Evolutionary conservation across 2,888 invertebrate genomes (phyloP).

Genomic region (Fragum fragum): DNA sequence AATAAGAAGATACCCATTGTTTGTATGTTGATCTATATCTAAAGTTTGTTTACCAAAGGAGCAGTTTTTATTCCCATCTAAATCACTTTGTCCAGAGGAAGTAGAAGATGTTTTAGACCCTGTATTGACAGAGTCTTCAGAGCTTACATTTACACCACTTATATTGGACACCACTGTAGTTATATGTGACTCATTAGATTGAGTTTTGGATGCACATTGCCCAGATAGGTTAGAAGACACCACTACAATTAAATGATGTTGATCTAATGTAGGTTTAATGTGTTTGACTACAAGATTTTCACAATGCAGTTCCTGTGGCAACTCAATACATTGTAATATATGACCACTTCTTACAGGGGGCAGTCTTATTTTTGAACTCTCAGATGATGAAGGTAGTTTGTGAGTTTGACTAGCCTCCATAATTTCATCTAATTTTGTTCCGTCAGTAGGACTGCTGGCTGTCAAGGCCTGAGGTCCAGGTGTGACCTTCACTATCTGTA

Average conservation of each 20-base stretch:
- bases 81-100: constrained; percentile 20
- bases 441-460: constrained; percentile 61
- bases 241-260: constrained; percentile 89
- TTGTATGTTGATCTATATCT: constrained; percentile 12
- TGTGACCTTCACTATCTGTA: constrained; percentile 82
- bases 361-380: constrained; percentile 59
- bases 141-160: constrained; percentile 7
- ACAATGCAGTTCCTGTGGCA: constrained; percentile 76
- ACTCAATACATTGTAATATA: constrained; percentile 83
- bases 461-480: constrained; percentile 71
- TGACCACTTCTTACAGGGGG: constrained; percentile 66
- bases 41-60: constrained; percentile 40
- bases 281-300: constrained; percentile 89
- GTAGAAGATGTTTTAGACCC: constrained; percentile 9
- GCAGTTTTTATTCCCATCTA: constrained; percentile 48
- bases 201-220: constrained; percentile 1
- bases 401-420: constrained; percentile 38
- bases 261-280: constrained; percentile 91
- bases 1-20: constrained; percentile 88
- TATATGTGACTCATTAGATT: background rate
- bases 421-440: constrained; percentile 50
- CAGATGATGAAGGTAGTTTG: constrained; percentile 37
- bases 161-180: constrained; percentile 39
- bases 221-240: constrained; percentile 71
- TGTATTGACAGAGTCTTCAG: constrained; percentile 40